A percentile compares a stretch with the other conserved stretches of the same genome.
phyloP scores from a whole-genome alignment of 2,888 invertebrate species.

The Acleris holmiana region DNA sequence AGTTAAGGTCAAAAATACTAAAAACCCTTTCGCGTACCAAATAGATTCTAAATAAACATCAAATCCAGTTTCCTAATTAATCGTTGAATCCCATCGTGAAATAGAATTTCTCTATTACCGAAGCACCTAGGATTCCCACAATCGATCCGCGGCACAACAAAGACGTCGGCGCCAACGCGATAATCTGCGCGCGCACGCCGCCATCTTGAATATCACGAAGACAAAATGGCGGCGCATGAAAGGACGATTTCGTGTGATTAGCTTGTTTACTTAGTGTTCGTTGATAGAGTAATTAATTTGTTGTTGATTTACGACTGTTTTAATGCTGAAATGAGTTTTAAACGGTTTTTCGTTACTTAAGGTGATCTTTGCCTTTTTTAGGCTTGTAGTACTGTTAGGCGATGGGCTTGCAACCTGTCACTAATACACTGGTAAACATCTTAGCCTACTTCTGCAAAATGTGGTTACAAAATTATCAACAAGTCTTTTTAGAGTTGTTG shows the following conservation, averaged over 20 bases:
- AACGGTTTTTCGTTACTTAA: too few relatives aligned
- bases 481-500: too few relatives aligned
- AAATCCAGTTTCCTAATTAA: too few relatives aligned
- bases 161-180: constrained; percentile 34
- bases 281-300: background rate
- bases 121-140: constrained; percentile 28
- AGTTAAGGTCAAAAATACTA: background rate
- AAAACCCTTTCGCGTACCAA: background rate
- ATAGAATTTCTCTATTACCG: constrained; percentile 29
- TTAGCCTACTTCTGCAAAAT: too few relatives aligned
- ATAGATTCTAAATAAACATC: too few relatives aligned
- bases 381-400: too few relatives aligned
- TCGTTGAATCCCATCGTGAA: constrained; percentile 5
- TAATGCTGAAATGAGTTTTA: background rate
- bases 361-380: too few relatives aligned
- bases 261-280: constrained; percentile 2
- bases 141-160: constrained; percentile 30
- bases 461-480: too few relatives aligned
- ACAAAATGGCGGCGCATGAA: constrained; percentile 27
- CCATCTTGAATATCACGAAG: constrained; percentile 36
- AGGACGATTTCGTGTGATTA: background rate
- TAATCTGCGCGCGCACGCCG: constrained; percentile 26
- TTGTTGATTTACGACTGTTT: background rate
- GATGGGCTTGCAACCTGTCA: too few relatives aligned
- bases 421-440: too few relatives aligned